Percentiles rank a stretch among this genome's conserved stretches.
These are phyloP conservation scores for Peromyscus nudipes DNA, from an alignment of 2,797 vertebrate species.

Conservation along the genomic window DNA sequence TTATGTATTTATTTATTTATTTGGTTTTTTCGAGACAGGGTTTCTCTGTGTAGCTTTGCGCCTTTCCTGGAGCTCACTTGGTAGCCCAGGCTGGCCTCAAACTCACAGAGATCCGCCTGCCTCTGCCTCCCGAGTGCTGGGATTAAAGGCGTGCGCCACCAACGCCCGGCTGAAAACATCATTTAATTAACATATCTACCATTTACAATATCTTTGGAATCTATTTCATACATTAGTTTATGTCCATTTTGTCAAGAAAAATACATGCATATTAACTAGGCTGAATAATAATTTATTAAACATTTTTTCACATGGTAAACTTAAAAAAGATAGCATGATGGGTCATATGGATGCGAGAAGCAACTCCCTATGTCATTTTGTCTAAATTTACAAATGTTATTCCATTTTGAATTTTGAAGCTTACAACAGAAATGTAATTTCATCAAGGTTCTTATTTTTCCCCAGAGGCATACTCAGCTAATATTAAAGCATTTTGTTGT, in stretches of 20 bases:
- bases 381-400: background rate
- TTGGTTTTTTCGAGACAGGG: too few species aligned
- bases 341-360: background rate
- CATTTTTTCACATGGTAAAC: background rate
- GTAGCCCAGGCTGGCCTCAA: too few species aligned
- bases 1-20: too few species aligned
- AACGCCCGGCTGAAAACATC: background rate
- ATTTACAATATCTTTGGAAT: background rate
- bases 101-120: too few species aligned
- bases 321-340: background rate
- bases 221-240: background rate
- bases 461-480: background rate
- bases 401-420: background rate
- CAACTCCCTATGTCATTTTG: background rate
- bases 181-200: background rate
- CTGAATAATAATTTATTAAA: background rate
- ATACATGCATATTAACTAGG: background rate
- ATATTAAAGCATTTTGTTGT: background rate
- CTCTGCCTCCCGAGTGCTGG: too few species aligned
- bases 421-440: constrained; percentile 16
- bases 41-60: too few species aligned
- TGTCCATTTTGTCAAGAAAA: background rate
- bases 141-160: too few species aligned
- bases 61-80: too few species aligned
- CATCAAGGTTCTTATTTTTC: background rate